Evolutionary conservation across 2,113 vertebrate species (phyloP).

Genomic region (Jacana jacana): DNA sequence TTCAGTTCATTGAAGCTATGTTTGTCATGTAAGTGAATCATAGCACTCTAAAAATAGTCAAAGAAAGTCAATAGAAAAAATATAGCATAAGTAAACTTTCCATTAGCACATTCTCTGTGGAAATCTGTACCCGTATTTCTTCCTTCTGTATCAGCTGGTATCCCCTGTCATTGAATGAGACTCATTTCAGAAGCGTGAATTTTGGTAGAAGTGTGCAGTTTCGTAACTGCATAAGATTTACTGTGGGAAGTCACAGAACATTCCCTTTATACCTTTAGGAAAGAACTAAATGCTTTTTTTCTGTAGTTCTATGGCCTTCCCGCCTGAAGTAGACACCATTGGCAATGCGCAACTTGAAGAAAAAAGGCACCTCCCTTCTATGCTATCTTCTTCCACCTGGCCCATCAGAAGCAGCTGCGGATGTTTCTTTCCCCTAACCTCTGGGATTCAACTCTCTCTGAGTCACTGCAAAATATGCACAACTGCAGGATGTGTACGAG

Average conservation of each 20-base stretch:
- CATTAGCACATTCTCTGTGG: background rate
- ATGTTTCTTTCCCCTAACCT: background rate
- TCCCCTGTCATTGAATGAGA: background rate
- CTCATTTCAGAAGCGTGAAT: background rate
- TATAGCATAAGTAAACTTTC: background rate
- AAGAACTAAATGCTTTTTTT: background rate
- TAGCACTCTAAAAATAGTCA: background rate
- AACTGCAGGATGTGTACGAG: background rate
- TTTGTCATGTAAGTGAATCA: background rate
- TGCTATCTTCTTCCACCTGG: background rate
- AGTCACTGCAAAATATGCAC: background rate
- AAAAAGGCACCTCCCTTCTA: background rate
- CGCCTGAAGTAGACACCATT: background rate
- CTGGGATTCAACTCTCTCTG: background rate
- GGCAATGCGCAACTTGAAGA: background rate
- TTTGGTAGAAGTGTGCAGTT: background rate
- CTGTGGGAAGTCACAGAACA: background rate
- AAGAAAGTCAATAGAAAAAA: background rate
- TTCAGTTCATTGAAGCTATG: background rate
- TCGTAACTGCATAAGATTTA: background rate
- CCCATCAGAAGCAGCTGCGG: background rate
- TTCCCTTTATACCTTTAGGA: background rate
- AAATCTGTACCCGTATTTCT: background rate
- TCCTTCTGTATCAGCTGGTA: background rate
- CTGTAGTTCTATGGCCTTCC: background rate